These are phyloP conservation scores for Saimiri boliviensis DNA, from an alignment of 2,113 vertebrate species.

Conservation along the genomic window DNA sequence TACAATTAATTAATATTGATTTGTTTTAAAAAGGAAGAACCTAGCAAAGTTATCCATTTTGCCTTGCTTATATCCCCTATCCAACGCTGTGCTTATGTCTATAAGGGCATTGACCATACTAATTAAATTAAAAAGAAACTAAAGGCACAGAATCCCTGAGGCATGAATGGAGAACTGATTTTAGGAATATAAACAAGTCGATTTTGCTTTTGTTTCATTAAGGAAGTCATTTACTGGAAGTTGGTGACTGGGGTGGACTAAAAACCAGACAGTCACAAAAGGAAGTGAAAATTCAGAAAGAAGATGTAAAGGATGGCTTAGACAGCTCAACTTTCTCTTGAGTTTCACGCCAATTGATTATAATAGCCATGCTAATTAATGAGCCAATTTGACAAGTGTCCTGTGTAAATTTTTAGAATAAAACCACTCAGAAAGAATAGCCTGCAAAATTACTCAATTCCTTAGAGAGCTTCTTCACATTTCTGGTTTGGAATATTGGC, in stretches of 20 bases:
- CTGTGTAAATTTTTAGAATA: conserved; percentile 14
- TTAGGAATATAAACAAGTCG: background rate
- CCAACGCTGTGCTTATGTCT: background rate
- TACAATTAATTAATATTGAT: background rate
- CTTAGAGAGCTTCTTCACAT: background rate
- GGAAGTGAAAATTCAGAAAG: background rate
- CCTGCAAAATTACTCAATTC: background rate
- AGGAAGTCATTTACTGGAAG: background rate
- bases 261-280: background rate
- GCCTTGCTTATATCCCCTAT: background rate
- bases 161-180: background rate
- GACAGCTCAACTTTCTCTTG: conserved; percentile 26
- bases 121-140: conserved; percentile 57
- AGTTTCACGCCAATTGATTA: background rate
- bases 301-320: background rate
- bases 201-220: conserved; percentile 47
- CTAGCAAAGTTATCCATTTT: conserved; percentile 3
- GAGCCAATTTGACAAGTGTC: background rate
- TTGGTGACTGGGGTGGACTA: background rate
- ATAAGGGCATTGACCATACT: background rate
- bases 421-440: conserved; percentile 17
- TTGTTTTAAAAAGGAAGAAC: background rate
- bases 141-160: background rate
- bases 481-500: conserved; percentile 9
- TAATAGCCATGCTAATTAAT: background rate